Conservation (phyloP, 2,113 vertebrate genomes). For the Tyto alba region DNA sequence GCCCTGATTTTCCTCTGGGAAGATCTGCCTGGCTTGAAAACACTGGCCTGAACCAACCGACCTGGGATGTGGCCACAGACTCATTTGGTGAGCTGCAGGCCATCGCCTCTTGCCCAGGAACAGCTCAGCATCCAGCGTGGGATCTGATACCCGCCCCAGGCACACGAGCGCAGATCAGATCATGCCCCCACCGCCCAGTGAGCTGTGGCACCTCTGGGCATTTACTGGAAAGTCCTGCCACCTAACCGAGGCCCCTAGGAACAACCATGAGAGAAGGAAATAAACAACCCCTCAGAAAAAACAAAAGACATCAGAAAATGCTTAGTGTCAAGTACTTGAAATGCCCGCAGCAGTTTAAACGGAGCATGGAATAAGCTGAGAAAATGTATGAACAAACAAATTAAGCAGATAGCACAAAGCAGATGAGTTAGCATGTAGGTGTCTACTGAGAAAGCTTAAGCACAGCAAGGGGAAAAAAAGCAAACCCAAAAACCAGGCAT, state of each 20-base stretch:
- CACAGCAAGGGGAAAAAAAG: not conserved
- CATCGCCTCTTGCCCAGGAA: not conserved
- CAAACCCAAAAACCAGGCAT: not conserved
- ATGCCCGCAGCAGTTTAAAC: not conserved
- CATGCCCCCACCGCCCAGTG: not conserved
- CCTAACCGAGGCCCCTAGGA: not conserved
- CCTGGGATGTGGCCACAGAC: not conserved
- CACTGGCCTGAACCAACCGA: not conserved
- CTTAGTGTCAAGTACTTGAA: not conserved
- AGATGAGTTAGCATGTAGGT: slow-evolving; percentile 11
- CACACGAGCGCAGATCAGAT: not conserved
- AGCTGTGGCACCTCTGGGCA: not conserved
- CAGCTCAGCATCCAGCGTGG: not conserved
- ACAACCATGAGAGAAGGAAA: not conserved
- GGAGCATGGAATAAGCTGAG: not conserved
- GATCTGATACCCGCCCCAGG: not conserved
- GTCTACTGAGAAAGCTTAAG: slow-evolving; percentile 39
- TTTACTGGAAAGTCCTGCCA: not conserved
- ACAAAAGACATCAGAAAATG: not conserved
- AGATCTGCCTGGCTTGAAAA: not conserved
- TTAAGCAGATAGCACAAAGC: slow-evolving; percentile 9
- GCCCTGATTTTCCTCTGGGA: not conserved
- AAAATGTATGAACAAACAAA: slow-evolving; percentile 30
- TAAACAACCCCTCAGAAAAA: not conserved
- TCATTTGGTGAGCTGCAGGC: not conserved